phyloP scores from a whole-genome alignment of 92 coral and sea anemone species.

The Porites evermanni region DNA sequence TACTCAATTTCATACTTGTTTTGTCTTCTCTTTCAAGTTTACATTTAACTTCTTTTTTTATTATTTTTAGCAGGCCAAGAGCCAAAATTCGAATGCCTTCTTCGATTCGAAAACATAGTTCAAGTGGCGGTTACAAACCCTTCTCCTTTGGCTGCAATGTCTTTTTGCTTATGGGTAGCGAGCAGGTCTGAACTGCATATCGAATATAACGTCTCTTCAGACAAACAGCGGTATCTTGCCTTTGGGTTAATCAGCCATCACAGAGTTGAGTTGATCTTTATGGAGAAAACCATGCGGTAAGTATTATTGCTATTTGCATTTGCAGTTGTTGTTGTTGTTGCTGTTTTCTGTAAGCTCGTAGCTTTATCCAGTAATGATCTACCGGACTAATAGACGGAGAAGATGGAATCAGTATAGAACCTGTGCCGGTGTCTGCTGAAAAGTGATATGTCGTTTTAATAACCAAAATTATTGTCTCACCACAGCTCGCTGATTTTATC shows the following conservation, averaged over 20 bases:
- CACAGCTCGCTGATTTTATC: too few relatives aligned
- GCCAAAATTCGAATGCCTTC: background rate
- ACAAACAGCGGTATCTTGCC: slow-evolving; percentile 1
- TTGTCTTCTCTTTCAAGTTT: too few relatives aligned
- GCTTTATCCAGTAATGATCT: too few relatives aligned
- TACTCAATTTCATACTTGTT: too few relatives aligned
- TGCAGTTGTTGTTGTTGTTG: too few relatives aligned
- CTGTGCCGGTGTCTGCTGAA: too few relatives aligned
- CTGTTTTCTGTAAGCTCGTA: background rate
- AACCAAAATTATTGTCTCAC: too few relatives aligned
- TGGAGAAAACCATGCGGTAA: slow-evolving; percentile 2
- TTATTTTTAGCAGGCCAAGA: background rate
- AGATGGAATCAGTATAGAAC: too few relatives aligned
- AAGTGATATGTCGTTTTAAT: too few relatives aligned
- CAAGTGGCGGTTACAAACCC: background rate
- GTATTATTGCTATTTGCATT: background rate
- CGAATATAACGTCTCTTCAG: slow-evolving; percentile 11
- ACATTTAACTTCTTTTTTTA: too few relatives aligned
- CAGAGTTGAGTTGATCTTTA: slow-evolving; percentile 15
- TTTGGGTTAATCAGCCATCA: slow-evolving; percentile 12
- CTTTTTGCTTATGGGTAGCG: slow-evolving; percentile 36
- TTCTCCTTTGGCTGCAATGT: background rate
- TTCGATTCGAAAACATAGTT: background rate
- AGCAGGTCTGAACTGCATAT: slow-evolving; percentile 16
- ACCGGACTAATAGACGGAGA: too few relatives aligned